A percentile compares a stretch with the other conserved stretches of the same genome.
Conservation (phyloP, 2,113 vertebrate genomes). For the Gymnorhina tibicen region DNA sequence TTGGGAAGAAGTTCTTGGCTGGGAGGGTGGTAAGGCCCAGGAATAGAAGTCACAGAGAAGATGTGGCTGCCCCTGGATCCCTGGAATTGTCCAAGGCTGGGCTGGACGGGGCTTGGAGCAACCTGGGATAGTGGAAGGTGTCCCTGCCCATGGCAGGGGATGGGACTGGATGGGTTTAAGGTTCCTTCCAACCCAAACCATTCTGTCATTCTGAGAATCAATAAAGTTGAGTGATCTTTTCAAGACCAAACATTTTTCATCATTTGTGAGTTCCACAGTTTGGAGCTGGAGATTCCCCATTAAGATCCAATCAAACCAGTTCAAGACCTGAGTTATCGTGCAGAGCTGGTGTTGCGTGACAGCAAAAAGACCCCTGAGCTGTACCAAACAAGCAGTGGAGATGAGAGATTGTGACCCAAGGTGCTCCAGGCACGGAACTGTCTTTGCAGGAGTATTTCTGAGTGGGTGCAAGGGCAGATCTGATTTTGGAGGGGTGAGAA, state of each 20-base stretch:
- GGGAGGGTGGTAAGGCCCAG: neutral
- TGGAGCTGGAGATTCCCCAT: neutral
- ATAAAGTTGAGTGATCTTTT: neutral
- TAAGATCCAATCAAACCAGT: neutral
- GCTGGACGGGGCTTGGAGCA: accelerated
- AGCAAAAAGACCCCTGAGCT: neutral
- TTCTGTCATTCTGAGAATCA: neutral
- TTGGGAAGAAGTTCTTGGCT: neutral
- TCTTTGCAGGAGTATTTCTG: neutral
- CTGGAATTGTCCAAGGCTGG: neutral
- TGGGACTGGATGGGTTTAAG: neutral
- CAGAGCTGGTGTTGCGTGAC: neutral
- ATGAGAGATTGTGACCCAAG: neutral
- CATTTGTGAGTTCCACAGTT: neutral
- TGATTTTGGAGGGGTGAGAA: neutral
- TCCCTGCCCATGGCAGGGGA: neutral
- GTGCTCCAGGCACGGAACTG: neutral
- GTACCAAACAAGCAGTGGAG: neutral
- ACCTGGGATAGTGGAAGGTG: accelerated
- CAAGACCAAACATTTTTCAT: accelerated
- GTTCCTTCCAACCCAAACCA: neutral
- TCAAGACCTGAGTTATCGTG: neutral
- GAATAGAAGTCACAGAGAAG: neutral
- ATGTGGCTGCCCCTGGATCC: neutral
- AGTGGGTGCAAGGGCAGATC: neutral